These are phyloP conservation scores for Diadema setosum DNA, from an alignment of 35 echinoderm and acorn worm genomes.

Conservation along the genomic window DNA sequence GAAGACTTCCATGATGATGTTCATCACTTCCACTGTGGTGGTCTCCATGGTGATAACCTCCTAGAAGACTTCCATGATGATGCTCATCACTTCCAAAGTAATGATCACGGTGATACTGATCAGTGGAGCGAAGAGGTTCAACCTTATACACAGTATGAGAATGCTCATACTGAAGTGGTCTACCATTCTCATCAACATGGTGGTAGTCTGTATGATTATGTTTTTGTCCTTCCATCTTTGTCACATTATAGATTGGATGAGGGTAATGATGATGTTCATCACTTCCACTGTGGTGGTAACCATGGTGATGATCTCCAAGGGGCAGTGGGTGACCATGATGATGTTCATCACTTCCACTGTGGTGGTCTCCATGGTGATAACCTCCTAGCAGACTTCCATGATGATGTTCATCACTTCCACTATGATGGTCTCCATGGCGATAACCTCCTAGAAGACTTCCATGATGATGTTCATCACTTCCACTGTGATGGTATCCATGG, in stretches of 20 bases:
- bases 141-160: neutral
- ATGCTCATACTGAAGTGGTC: neutral
- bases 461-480: constrained; percentile 13
- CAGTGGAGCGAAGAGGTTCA: neutral
- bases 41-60: no score
- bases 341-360: constrained; percentile 10
- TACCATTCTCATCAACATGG: neutral
- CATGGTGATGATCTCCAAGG: neutral
- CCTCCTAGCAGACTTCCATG: neutral
- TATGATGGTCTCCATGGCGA: neutral
- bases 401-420: constrained; percentile 13
- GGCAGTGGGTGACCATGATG: neutral
- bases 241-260: neutral
- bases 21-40: no score
- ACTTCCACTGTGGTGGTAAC: neutral
- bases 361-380: neutral
- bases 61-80: no score
- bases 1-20: no score
- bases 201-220: neutral
- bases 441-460: neutral
- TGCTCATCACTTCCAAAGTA: neutral
- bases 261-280: neutral
- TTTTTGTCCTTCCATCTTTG: neutral
- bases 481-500: neutral
- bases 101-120: neutral